Evolutionary conservation across 2,888 invertebrate genomes (phyloP).

Genomic region (Baccha elongata): DNA sequence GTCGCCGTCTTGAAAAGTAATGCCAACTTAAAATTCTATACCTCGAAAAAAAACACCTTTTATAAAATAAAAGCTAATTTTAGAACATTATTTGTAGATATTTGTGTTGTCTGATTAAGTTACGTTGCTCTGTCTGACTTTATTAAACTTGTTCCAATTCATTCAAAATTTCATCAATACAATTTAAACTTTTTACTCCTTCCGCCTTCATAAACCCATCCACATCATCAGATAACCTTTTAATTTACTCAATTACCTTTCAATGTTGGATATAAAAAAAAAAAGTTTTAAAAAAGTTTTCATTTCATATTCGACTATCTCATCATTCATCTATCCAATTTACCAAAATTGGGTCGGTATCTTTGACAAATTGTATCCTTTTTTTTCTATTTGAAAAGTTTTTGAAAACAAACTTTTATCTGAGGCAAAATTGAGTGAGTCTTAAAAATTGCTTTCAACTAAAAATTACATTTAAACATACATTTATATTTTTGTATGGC

Average conservation of each 20-base stretch:
- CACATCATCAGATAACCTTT: not conserved
- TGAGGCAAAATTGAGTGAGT: conserved; percentile 8
- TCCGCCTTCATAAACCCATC: not conserved
- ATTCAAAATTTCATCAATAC: not conserved
- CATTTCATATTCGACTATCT: conserved; percentile 8
- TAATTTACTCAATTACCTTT: conserved; percentile 7
- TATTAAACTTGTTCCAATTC: not conserved
- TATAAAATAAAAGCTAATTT: no score
- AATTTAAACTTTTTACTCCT: not conserved
- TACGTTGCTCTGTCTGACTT: not conserved
- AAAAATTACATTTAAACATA: no score
- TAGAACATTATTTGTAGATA: no score
- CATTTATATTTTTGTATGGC: no score
- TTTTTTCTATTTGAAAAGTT: conserved; percentile 34
- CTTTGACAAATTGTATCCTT: conserved; percentile 40
- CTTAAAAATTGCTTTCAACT: conserved; percentile 15
- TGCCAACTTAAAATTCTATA: no score
- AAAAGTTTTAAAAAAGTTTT: conserved; percentile 1
- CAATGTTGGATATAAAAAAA: not conserved
- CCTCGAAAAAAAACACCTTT: no score
- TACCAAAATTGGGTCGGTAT: conserved; percentile 28
- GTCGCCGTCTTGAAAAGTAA: no score
- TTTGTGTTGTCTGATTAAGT: no score
- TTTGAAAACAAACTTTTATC: not conserved
- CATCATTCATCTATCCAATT: conserved; percentile 14